phyloP scores from a whole-genome alignment of 2,888 invertebrate genomes.

The Agonum fuliginosum region DNA sequence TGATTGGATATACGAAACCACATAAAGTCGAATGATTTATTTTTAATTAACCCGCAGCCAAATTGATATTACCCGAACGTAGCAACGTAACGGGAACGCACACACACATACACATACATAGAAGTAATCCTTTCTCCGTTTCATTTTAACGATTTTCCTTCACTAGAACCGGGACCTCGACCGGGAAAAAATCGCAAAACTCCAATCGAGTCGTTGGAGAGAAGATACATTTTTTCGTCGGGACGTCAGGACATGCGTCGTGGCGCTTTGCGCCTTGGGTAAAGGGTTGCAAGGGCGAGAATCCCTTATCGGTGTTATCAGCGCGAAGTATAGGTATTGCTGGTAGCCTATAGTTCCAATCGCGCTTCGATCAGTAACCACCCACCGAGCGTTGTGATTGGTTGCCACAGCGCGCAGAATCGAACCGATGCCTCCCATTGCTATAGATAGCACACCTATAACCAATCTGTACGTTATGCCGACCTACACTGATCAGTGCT shows the following conservation, averaged over 20 bases:
- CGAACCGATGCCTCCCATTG: conserved; percentile 75
- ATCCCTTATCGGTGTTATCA: conserved; percentile 48
- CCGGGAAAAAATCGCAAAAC: conserved; percentile 28
- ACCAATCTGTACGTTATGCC: conserved; percentile 66
- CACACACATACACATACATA: conserved; percentile 11
- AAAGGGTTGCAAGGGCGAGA: conserved; percentile 33
- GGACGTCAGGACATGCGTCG: conserved; percentile 29
- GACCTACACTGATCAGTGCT: conserved; percentile 40
- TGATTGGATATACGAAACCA: conserved; percentile 11
- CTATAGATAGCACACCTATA: conserved; percentile 74
- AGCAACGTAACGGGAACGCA: background rate
- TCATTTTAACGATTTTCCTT: conserved; percentile 46
- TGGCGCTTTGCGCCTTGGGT: background rate
- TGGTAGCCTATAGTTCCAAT: conserved; percentile 59
- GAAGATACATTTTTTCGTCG: conserved; percentile 29
- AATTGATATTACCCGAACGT: conserved; percentile 27
- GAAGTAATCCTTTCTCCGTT: conserved; percentile 28
- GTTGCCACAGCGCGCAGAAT: conserved; percentile 77
- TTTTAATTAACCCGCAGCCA: conserved; percentile 27
- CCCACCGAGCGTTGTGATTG: conserved; percentile 76
- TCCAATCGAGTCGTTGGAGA: conserved; percentile 28
- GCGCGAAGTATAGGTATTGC: conserved; percentile 49
- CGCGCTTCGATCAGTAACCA: conserved; percentile 62
- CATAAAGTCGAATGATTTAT: conserved; percentile 16
- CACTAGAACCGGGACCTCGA: conserved; percentile 12